Conservation (phyloP, 2,888 invertebrate genomes). For the Phyllotreta striolata region DNA sequence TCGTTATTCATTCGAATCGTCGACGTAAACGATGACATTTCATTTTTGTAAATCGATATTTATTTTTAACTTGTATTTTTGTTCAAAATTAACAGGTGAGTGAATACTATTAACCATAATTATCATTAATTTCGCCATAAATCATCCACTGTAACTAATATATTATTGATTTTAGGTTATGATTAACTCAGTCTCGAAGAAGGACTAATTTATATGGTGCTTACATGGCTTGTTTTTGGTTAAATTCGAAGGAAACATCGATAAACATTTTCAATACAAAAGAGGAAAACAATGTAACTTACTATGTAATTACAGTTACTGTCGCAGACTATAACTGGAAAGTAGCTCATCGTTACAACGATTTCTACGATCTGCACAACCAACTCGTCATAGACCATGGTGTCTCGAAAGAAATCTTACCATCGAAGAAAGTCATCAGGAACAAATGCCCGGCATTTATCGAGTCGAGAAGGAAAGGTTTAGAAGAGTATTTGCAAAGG, state of each 20-base stretch:
- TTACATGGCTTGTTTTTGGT: conserved; percentile 79
- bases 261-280: conserved; percentile 73
- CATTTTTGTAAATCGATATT: too few relatives aligned
- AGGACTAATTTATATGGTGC: conserved; percentile 22
- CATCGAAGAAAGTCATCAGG: conserved; percentile 92
- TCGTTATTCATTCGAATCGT: too few relatives aligned
- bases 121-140: not conserved
- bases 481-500: conserved; percentile 83
- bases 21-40: too few relatives aligned
- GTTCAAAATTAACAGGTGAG: too few relatives aligned
- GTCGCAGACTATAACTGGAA: conserved; percentile 82
- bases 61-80: not conserved
- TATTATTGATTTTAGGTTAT: conserved; percentile 18
- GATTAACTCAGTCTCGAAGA: not conserved
- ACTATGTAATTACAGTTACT: conserved; percentile 75
- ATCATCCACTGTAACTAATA: not conserved
- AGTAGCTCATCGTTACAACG: conserved; percentile 86
- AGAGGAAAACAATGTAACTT: conserved; percentile 73
- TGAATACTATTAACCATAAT: too few relatives aligned
- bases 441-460: conserved; percentile 90
- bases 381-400: conserved; percentile 82
- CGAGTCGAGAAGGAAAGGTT: conserved; percentile 79
- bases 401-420: conserved; percentile 84
- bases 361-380: conserved; percentile 88
- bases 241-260: conserved; percentile 71